These are phyloP conservation scores for Myotis brandtii DNA, from an alignment of 2,113 vertebrate genomes.

Conservation along the genomic window DNA sequence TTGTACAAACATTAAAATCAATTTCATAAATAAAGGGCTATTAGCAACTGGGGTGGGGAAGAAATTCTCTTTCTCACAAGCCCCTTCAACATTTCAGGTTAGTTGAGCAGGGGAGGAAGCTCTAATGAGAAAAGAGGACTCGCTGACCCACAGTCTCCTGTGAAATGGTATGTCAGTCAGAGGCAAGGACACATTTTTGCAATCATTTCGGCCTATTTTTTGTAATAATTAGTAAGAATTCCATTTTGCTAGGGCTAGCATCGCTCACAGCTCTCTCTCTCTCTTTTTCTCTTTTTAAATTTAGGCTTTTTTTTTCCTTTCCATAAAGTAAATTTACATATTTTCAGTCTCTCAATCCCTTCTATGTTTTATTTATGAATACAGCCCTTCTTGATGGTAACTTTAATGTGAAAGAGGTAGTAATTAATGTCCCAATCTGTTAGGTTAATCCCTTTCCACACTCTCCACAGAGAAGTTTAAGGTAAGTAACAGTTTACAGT, in stretches of 20 bases:
- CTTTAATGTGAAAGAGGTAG: constrained; percentile 85
- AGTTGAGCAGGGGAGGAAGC: constrained; percentile 74
- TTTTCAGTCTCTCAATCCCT: constrained; percentile 82
- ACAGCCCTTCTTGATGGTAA: constrained; percentile 85
- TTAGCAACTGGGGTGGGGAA: constrained; percentile 74
- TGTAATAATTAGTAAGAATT: constrained; percentile 86
- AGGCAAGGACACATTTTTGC: constrained; percentile 83
- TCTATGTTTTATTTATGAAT: constrained; percentile 91
- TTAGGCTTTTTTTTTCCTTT: constrained; percentile 82
- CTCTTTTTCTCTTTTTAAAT: constrained; percentile 68
- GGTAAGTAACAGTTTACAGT: constrained; percentile 89
- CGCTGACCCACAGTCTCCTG: constrained; percentile 46
- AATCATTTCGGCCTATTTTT: constrained; percentile 84
- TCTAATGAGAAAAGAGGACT: constrained; percentile 77
- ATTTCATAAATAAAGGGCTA: constrained; percentile 82
- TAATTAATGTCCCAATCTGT: constrained; percentile 88
- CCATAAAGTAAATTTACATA: constrained; percentile 75
- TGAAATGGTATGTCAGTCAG: constrained; percentile 83
- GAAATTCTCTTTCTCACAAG: constrained; percentile 61
- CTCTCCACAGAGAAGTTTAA: constrained; percentile 87
- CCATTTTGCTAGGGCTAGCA: constrained; percentile 85
- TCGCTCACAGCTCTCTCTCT: constrained; percentile 79
- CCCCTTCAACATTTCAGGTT: constrained; percentile 67
- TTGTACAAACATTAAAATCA: constrained; percentile 82
- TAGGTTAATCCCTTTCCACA: constrained; percentile 84